Evolutionary conservation across 2,113 vertebrate species (phyloP).

Genomic region (Lates calcarifer): DNA sequence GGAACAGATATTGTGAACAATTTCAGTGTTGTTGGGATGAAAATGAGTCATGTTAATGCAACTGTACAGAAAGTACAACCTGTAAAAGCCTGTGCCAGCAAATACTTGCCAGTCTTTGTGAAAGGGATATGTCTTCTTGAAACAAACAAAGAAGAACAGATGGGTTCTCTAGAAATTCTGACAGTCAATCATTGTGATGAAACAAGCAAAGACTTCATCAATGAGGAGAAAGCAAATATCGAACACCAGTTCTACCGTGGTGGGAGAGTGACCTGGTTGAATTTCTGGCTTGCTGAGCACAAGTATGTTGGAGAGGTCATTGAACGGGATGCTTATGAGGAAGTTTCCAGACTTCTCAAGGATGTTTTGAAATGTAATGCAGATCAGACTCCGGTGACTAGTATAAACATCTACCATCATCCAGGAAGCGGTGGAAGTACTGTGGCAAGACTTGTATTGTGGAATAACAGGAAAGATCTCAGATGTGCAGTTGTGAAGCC

Average conservation of each 20-base stretch:
- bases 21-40: slow-evolving; percentile 86
- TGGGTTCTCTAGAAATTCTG: slow-evolving; percentile 86
- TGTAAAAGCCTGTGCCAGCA: slow-evolving; percentile 58
- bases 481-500: slow-evolving; percentile 86
- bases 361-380: slow-evolving; percentile 54
- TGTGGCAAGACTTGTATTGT: slow-evolving; percentile 87
- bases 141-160: slow-evolving; percentile 81
- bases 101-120: slow-evolving; percentile 80
- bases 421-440: slow-evolving; percentile 92
- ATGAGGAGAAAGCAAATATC: slow-evolving; percentile 74
- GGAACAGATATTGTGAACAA: slow-evolving; percentile 74
- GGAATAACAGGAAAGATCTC: slow-evolving; percentile 84
- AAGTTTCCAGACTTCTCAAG: slow-evolving; percentile 73
- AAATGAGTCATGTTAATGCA: slow-evolving; percentile 85
- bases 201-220: slow-evolving; percentile 65
- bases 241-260: slow-evolving; percentile 86
- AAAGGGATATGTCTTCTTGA: slow-evolving; percentile 80
- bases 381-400: slow-evolving; percentile 73
- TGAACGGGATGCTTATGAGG: slow-evolving; percentile 82
- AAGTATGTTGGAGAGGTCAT: slow-evolving; percentile 83
- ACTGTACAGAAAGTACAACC: slow-evolving; percentile 82
- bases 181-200: slow-evolving; percentile 84
- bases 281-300: slow-evolving; percentile 88
- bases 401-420: slow-evolving; percentile 88
- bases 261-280: slow-evolving; percentile 85